Evolutionary conservation across 2,888 invertebrate genomes (phyloP), one percentile per base, ranked within the genome.

Genomic region (Alloscopus bannaensis): DNA sequence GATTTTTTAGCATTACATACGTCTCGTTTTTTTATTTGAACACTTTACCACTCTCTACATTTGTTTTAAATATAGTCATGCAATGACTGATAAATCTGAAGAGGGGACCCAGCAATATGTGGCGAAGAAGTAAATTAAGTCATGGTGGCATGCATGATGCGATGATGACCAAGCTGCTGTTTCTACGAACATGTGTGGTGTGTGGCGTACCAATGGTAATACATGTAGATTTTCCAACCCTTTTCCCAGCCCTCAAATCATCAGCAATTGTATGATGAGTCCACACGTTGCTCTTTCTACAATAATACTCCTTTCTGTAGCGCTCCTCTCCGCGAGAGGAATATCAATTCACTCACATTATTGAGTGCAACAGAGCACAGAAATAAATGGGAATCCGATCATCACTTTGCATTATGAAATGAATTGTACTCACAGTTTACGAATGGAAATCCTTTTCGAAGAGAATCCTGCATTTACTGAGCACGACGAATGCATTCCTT

Each of bases 381-480:
- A 77, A 71, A 73, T 78, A 78, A 78, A 81, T 78, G 78, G 31
- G 75, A 81, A 81, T 65, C 66, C 78, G 68, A 81, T 77, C 76
- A 60, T 40, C 22, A 22, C 50, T 29, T 6, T 11, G 31, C 36
- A 60, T n/a, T 29, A n/a, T n/a, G n/a, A n/a, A n/a, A n/a, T n/a
- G n/a, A n/a, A n/a, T n/a, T n/a, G n/a, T n/a, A n/a, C n/a, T n/a
- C n/a, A n/a, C n/a, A n/a, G n/a, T n/a, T n/a, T n/a, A n/a, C n/a
- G n/a, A n/a, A n/a, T n/a, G n/a, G n/a, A n/a, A n/a, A n/a, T n/a
- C n/a, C n/a, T n/a, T n/a, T n/a, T n/a, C n/a, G n/a, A n/a, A n/a
- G n/a, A n/a, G n/a, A n/a, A n/a, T n/a, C n/a, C n/a, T n/a, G n/a
- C n/a, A n/a, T n/a, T n/a, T n/a, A n/a, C n/a, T n/a, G n/a, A n/a